Base-by-base conservation (phyloP, 92 coral and sea anemone genomes). In the Palythoa caribaeorum region DNA sequence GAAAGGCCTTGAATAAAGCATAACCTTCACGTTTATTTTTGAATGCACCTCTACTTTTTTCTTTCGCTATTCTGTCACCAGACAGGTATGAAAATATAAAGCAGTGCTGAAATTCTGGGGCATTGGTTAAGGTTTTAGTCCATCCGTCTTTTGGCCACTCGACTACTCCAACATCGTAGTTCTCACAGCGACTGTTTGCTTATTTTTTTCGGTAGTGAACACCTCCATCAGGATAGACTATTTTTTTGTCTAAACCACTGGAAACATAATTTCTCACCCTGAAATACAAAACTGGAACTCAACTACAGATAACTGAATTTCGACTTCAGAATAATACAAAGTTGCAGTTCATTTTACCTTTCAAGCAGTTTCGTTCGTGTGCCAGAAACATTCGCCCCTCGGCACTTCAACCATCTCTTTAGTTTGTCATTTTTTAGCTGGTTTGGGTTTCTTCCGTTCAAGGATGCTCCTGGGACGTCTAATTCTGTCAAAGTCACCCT, bases 231-330 rank as follows among this genome's bases (percentile, higher is more conserved):
- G 88, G 88, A 53, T 76, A 60, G 52, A 48, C 16, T 19, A 85
- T 50, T 70, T 85, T 85, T 39, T 71, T 73, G 44, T 88, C 52
- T 52, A 88, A 80, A n/a, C 88, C 90, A 35, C 79, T 71, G 12
- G 86, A 79, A 69, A 69, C 68, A 88, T 88, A 88, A 54, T 88
- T 87, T 88, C 72, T 80, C 51, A 88, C 80, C 78, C 90, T 88
- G 51, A 79, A 66, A 65, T 62, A 59, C 19, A 87, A 87, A 63
- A 62, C 28, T 62, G 70, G 70, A 62, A 3, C 19, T 62, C 28
- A 62, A 62, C 19, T 62, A 62, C 3, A 62, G 70, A 16, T 15
- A 62, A 62, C 70, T 62, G 4, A 62, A 62, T 62, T 62, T 62
- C 28, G 28, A 62, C 70, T 9, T 62, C 70, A 9, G 70, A 28